phyloP scores from a whole-genome alignment of 2,797 vertebrate species.

The Hylomyscus alleni region DNA sequence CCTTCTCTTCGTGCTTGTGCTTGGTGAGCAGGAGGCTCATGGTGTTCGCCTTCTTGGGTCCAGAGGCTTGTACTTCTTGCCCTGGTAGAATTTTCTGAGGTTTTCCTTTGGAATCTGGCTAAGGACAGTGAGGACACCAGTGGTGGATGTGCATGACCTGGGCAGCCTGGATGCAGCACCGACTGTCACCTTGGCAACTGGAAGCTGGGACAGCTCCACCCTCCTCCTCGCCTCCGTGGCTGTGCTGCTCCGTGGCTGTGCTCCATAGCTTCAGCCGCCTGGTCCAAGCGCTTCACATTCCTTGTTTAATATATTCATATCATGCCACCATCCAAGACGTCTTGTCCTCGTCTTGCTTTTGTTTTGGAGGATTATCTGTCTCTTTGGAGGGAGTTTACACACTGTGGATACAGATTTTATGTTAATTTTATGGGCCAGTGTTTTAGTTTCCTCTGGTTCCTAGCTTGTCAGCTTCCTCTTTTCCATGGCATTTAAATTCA shows the following conservation, averaged over 20 bases:
- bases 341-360: slow-evolving; percentile 43
- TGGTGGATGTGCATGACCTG: slow-evolving; percentile 84
- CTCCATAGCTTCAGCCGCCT: not conserved
- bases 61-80: not conserved
- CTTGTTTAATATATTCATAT: slow-evolving; percentile 49
- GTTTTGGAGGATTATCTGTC: slow-evolving; percentile 19
- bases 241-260: not conserved
- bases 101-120: not conserved
- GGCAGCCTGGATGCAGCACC: slow-evolving; percentile 97
- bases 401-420: not conserved
- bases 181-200: slow-evolving; percentile 97
- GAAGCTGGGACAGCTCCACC: slow-evolving; percentile 98
- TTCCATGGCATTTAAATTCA: slow-evolving; percentile 56
- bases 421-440: slow-evolving; percentile 59
- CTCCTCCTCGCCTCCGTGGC: slow-evolving; percentile 92
- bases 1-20: not conserved
- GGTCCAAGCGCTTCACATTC: not conserved
- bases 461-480: not conserved
- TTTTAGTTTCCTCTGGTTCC: slow-evolving; percentile 22
- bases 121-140: not conserved
- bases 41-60: not conserved
- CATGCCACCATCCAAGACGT: not conserved
- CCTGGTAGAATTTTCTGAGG: not conserved
- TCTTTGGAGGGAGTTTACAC: slow-evolving; percentile 16
- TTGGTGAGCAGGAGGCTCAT: not conserved